A percentile compares a stretch with the other conserved stretches of the same genome.
These are phyloP conservation scores for Drosophila borealis DNA, from an alignment of 2,888 invertebrate genomes.

Conservation along the genomic window DNA sequence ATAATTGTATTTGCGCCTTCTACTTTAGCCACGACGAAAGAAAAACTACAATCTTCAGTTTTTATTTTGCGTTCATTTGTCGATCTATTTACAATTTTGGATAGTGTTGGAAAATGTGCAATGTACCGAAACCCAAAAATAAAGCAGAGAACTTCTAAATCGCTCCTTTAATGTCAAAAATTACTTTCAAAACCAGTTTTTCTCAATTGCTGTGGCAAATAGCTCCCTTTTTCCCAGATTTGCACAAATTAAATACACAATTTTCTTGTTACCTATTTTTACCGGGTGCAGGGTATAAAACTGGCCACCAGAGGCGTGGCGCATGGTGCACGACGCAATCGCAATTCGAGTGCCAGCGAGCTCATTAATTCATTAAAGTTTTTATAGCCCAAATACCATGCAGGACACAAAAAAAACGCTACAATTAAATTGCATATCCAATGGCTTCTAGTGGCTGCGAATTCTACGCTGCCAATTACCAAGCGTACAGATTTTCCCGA, in stretches of 20 bases:
- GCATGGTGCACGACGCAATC: constrained; percentile 26
- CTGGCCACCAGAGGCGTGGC: background rate
- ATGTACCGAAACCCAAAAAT: too few relatives aligned
- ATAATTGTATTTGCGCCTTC: background rate
- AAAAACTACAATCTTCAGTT: too few relatives aligned
- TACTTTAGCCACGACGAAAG: background rate
- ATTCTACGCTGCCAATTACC: constrained; percentile 1
- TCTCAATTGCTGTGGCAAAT: too few relatives aligned
- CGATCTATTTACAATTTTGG: too few relatives aligned
- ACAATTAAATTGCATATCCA: constrained; percentile 34
- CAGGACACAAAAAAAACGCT: constrained; percentile 8
- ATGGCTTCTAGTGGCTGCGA: constrained; percentile 12
- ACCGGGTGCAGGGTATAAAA: background rate
- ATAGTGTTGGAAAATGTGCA: too few relatives aligned
- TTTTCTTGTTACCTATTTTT: too few relatives aligned
- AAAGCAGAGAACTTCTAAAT: too few relatives aligned
- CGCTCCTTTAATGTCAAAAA: too few relatives aligned
- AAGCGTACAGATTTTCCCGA: constrained; percentile 8
- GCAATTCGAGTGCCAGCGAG: constrained; percentile 52
- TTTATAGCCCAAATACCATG: constrained; percentile 42
- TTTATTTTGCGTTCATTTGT: too few relatives aligned
- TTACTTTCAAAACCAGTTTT: too few relatives aligned
- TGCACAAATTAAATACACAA: too few relatives aligned
- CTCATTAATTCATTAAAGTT: constrained; percentile 69
- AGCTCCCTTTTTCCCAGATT: too few relatives aligned